Evolutionary conservation across 2,797 vertebrate species (phyloP).

Genomic region (Acanthornis magna): DNA sequence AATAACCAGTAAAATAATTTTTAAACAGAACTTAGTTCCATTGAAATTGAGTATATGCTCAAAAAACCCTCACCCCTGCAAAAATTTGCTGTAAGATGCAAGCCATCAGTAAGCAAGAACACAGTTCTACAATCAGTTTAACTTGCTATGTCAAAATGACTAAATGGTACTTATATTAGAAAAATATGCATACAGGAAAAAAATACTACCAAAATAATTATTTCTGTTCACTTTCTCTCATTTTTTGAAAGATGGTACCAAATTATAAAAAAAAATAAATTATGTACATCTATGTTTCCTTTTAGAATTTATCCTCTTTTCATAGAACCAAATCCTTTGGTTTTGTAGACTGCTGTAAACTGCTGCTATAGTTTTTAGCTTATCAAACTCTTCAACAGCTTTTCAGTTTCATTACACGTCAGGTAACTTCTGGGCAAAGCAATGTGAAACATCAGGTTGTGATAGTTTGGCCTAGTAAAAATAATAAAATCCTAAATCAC

Average conservation of each 20-base stretch:
- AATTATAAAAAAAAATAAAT: not conserved
- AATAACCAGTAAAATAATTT: not conserved
- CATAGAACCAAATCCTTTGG: not conserved
- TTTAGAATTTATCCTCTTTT: not conserved
- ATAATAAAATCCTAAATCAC: not conserved
- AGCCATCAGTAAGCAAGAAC: not conserved
- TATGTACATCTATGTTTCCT: rapidly evolving
- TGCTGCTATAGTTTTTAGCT: not conserved
- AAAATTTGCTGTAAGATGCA: not conserved
- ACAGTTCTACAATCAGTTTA: not conserved
- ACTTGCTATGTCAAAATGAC: not conserved
- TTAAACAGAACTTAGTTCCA: not conserved
- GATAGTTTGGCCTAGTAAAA: not conserved
- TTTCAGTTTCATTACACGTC: not conserved
- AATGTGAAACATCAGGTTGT: not conserved
- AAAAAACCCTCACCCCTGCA: rapidly evolving
- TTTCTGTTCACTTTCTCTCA: not conserved
- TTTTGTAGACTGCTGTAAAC: not conserved
- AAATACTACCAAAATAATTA: not conserved
- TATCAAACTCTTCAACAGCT: not conserved
- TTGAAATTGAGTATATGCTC: not conserved
- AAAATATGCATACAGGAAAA: not conserved
- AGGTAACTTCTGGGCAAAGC: not conserved
- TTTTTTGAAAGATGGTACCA: not conserved
- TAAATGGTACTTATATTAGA: not conserved